phyloP scores from a whole-genome alignment of 1,140 invertebrate species.

The Drosophila orosa region DNA sequence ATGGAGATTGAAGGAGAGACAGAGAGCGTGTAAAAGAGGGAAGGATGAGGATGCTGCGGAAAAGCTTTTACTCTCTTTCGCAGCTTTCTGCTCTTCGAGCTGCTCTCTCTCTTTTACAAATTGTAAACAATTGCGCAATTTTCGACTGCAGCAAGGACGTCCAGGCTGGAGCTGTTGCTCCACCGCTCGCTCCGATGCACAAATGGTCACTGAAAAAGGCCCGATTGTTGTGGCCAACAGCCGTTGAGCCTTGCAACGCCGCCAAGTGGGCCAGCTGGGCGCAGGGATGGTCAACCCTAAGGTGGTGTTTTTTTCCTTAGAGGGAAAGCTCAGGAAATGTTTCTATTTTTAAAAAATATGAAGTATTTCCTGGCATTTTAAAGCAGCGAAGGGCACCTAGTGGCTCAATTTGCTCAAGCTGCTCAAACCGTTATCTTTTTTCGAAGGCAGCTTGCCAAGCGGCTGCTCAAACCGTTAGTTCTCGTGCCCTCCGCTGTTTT shows the following conservation, averaged over 20 bases:
- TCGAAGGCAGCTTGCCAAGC: too few species aligned
- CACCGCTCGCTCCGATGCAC: constrained; percentile 55
- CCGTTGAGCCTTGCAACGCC: constrained; percentile 27
- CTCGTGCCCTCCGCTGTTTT: too few species aligned
- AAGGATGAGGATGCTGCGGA: constrained; percentile 60
- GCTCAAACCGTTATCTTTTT: too few species aligned
- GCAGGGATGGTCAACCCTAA: background rate
- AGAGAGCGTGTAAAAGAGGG: constrained; percentile 20
- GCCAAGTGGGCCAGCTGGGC: constrained; percentile 25
- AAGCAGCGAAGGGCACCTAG: too few species aligned
- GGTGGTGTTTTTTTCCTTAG: constrained; percentile 21
- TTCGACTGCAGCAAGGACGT: constrained; percentile 33
- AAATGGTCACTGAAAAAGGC: constrained; percentile 60
- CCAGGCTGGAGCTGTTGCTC: constrained; percentile 41
- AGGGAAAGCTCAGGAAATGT: constrained; percentile 4
- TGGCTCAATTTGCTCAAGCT: too few species aligned
- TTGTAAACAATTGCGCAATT: constrained; percentile 69
- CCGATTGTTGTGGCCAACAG: constrained; percentile 50
- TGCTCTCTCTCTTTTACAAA: constrained; percentile 19
- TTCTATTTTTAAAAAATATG: background rate
- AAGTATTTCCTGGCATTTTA: background rate
- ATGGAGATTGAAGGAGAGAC: constrained; percentile 44
- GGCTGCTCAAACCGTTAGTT: too few species aligned
- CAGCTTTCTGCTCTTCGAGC: constrained; percentile 33
- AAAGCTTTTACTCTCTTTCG: constrained; percentile 35